Base-by-base conservation (phyloP, 2,888 invertebrate genomes). In the Drosophila rellima region DNA sequence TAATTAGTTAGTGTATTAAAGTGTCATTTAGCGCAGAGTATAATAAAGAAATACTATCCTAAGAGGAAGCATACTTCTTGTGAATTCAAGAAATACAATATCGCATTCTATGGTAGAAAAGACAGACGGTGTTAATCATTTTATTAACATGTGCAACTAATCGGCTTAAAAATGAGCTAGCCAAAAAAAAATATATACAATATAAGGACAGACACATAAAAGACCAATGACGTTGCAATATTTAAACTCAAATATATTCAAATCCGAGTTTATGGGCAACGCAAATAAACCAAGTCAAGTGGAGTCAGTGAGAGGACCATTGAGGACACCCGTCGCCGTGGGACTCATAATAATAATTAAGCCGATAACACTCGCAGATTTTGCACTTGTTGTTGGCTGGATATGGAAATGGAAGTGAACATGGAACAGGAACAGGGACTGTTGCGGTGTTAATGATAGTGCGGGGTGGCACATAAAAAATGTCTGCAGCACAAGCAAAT, bases 271-370 rank as follows among this genome's bases (percentile, higher is more conserved):
- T 88, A 85, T 85, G 88, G 79, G 33, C 60, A 70, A 67, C 11
- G 63, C 86, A 88, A 86, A 82, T 69, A 69, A 88, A 72, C 64
- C 80, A 73, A 80, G 82, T 88, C 87, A 80, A 85, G 83, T 80
- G 83, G 72, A 73, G 66, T 67, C 74, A 65, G 52, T 18, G 48
- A 55, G 51, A 47, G 44, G 18, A 52, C 70, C 75, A 73, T 80
- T 51, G 67, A 71, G 63, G 42, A 71, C 88, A 89, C 73, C 80
- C 82, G 55, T 74, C 85, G 88, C 47, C 81, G 60, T 66, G 89
- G 89, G 84, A 89, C 85, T 79, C 82, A 70, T 88, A 88, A 89
- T 85, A 82, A 89, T 86, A 86, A 86, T 86, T 89, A 86, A 86
- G 90, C 88, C 88, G 89, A 86, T 86, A 89, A 89, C 86, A 89